Evolutionary conservation across 1,140 invertebrate species (phyloP).

Genomic region (Riptortus pedestris): DNA sequence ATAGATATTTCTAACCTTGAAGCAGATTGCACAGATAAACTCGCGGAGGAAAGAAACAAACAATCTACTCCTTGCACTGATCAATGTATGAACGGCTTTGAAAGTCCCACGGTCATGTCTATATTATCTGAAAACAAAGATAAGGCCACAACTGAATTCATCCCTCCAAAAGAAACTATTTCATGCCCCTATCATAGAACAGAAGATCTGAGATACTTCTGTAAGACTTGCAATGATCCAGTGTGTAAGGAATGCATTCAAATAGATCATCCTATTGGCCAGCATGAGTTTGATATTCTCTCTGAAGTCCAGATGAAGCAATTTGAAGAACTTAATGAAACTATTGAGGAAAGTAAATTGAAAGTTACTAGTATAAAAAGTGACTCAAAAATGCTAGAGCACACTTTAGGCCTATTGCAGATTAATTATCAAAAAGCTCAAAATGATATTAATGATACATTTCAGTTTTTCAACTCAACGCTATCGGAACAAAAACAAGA

Average conservation of each 20-base stretch:
- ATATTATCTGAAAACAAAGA: too few relatives aligned
- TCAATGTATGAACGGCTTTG: too few relatives aligned
- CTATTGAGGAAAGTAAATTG: slow-evolving; percentile 68
- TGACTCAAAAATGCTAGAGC: slow-evolving; percentile 76
- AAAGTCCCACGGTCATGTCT: too few relatives aligned
- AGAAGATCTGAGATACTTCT: slow-evolving; percentile 83
- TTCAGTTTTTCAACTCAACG: slow-evolving; percentile 88
- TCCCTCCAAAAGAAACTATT: slow-evolving; percentile 56
- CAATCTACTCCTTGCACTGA: too few relatives aligned
- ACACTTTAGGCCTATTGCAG: slow-evolving; percentile 68
- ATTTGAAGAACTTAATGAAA: slow-evolving; percentile 65
- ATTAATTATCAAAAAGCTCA: slow-evolving; percentile 89
- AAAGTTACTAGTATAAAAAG: slow-evolving; percentile 75
- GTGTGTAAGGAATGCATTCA: slow-evolving; percentile 90
- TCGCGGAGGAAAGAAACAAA: too few relatives aligned
- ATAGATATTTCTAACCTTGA: too few relatives aligned
- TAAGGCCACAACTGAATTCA: slow-evolving; percentile 49
- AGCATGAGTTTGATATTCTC: slow-evolving; percentile 77
- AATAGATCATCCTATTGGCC: slow-evolving; percentile 69
- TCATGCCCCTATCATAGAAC: slow-evolving; percentile 73
- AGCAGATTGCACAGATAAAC: too few relatives aligned
- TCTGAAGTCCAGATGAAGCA: slow-evolving; percentile 70
- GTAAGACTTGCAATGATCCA: slow-evolving; percentile 74
- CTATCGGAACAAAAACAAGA: slow-evolving; percentile 90
- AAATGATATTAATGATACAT: slow-evolving; percentile 89